These are phyloP conservation scores for Pterostichus madidus DNA, from an alignment of 2,888 invertebrate genomes.

Conservation along the genomic window DNA sequence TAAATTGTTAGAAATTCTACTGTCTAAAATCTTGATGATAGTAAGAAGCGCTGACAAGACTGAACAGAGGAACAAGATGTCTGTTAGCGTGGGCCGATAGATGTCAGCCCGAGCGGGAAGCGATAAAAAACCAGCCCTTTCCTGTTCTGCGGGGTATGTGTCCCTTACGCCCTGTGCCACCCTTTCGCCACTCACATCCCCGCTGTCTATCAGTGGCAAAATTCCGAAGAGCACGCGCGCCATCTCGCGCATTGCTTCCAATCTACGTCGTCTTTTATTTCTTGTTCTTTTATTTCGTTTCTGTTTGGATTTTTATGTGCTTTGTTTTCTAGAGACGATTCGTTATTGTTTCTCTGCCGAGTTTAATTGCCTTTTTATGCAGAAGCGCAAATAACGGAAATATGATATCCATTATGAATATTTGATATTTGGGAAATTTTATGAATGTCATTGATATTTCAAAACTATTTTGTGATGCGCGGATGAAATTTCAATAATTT, in stretches of 20 bases:
- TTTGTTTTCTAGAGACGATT: conserved; percentile 20
- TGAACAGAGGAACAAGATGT: conserved; percentile 43
- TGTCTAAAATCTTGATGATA: not conserved
- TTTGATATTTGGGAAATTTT: conserved; percentile 1
- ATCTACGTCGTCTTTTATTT: conserved; percentile 51
- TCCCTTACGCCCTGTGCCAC: not conserved
- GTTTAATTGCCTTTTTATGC: conserved; percentile 51
- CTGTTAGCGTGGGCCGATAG: conserved; percentile 53
- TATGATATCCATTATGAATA: conserved; percentile 16
- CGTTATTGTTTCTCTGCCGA: conserved; percentile 34
- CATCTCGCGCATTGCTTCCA: conserved; percentile 39
- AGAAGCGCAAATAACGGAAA: not conserved
- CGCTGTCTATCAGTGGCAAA: conserved; percentile 40
- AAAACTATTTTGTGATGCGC: not conserved
- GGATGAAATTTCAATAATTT: conserved; percentile 32
- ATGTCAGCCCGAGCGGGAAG: conserved; percentile 53
- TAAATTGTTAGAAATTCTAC: conserved; percentile 31
- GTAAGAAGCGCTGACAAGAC: conserved; percentile 32
- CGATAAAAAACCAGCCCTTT: conserved; percentile 54
- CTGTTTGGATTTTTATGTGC: conserved; percentile 51
- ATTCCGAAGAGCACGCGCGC: conserved; percentile 46
- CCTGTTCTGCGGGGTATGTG: conserved; percentile 29
- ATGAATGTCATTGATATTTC: conserved; percentile 13
- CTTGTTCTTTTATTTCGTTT: conserved; percentile 45
- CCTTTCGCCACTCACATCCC: not conserved